Base-by-base conservation (phyloP, 2,888 invertebrate genomes). In the Himalopsyche japonica region DNA sequence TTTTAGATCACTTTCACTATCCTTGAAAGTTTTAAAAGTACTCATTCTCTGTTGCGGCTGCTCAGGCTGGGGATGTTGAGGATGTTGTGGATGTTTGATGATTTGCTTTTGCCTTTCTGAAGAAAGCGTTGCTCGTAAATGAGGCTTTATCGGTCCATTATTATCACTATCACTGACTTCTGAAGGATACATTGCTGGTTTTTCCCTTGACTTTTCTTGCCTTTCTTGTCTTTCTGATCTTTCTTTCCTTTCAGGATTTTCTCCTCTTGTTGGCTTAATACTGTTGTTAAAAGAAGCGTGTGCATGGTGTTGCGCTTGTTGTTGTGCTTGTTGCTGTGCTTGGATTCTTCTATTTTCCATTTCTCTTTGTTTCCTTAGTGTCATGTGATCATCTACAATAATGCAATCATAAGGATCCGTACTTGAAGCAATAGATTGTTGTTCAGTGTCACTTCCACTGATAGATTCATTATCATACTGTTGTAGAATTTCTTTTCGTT, bases 321-420 rank as follows among this genome's bases (percentile, higher is more conserved):
- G 57, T 57, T 57, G 57, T 8, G 57, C 57, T 57, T 57, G 57
- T 57, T 89, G 88, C 87, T 91, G 91, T 27, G 90, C 89, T 88
- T 91, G 91, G n/a, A 91, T 90, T 81, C 84, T 83, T 87, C 91
- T 92, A 87, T 91, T 92, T 76, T 87, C 91, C 87, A 91, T 88
- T 89, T 92, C 92, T 89, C 92, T 92, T 88, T 91, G 93, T 89
- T 92, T 94, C 89, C 92, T 90, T 87, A 91, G 90, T 86, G 91
- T 91, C 93, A 91, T 93, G 88, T 96, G 96, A 90, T 97, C 97
- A 88, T 97, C 96, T 34, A 97, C 96, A 81, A 97, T 95, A 87
- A 97, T 97, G 89, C 97, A 97, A 89, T 95, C 95, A 88, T 95
- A 95, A 37, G 95, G 95, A 91, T 95, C 95, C 79, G 95, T 95